Evolutionary conservation across 2,113 vertebrate species (phyloP).

Genomic region (Ascaphus truei): DNA sequence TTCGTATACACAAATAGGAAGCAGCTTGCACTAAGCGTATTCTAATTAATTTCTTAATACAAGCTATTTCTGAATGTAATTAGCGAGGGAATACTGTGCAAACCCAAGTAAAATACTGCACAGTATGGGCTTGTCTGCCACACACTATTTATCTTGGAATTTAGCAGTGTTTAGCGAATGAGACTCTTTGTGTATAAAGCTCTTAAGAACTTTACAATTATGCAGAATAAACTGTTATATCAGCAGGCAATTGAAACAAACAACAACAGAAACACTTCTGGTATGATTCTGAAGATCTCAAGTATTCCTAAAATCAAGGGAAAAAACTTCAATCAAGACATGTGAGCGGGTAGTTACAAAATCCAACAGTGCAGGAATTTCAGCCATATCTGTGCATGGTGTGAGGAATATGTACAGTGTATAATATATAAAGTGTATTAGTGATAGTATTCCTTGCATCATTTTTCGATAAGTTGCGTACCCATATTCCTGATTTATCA

Average conservation of each 20-base stretch:
- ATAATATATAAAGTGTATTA: no score
- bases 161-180: background rate
- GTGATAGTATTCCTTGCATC: no score
- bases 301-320: background rate
- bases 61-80: background rate
- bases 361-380: background rate
- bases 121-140: background rate
- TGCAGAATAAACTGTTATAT: background rate
- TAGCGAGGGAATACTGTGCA: background rate
- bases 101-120: background rate
- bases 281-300: constrained; percentile 11
- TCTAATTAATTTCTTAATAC: background rate
- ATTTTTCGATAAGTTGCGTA: no score
- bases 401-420: no score
- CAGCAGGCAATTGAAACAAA: constrained; percentile 6
- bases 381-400: background rate
- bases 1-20: no score
- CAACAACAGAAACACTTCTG: constrained; percentile 23
- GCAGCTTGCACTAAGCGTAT: no score
- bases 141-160: no score
- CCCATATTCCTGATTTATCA: no score
- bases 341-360: background rate
- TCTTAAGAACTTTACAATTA: background rate
- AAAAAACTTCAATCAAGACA: constrained; percentile 8
- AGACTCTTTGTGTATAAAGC: background rate